Conservation (phyloP, 2,888 invertebrate genomes). For the Zygogramma bicolorata region DNA sequence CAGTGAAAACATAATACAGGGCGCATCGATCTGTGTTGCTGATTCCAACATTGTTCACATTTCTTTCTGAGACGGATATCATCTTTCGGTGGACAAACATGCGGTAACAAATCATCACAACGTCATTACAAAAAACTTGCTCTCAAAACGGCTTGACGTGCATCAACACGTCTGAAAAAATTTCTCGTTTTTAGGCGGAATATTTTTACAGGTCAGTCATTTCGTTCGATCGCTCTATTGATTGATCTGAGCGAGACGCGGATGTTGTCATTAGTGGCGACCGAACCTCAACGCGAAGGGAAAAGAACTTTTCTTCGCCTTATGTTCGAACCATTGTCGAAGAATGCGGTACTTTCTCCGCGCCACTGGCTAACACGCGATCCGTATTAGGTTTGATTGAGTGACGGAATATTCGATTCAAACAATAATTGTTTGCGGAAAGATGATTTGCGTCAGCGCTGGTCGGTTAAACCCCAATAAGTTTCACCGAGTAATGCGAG, state of each 20-base stretch:
- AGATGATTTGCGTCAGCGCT: background rate
- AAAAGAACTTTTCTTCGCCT: conserved; percentile 25
- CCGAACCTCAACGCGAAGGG: conserved; percentile 28
- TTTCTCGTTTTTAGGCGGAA: background rate
- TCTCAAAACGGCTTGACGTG: background rate
- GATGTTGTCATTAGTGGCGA: conserved; percentile 34
- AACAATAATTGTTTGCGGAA: background rate
- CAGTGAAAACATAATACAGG: too few species aligned
- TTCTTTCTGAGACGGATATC: too few species aligned
- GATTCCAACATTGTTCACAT: too few species aligned
- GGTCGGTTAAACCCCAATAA: background rate
- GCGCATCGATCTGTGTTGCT: too few species aligned
- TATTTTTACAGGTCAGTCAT: conserved; percentile 23
- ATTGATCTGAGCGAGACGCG: conserved; percentile 32
- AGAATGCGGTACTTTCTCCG: conserved; percentile 29
- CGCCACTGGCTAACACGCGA: conserved; percentile 3
- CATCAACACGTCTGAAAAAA: background rate
- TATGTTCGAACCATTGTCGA: conserved; percentile 8
- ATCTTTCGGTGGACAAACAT: too few species aligned
- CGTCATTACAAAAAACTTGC: background rate
- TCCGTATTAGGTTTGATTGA: background rate
- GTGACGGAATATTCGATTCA: background rate
- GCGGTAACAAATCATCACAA: background rate
- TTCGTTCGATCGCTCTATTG: conserved; percentile 10
- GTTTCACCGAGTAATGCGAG: background rate